Evolutionary conservation across 2,113 vertebrate species (phyloP), one percentile per base, ranked within the genome.

Genomic region (Rhabdornis inornatus): DNA sequence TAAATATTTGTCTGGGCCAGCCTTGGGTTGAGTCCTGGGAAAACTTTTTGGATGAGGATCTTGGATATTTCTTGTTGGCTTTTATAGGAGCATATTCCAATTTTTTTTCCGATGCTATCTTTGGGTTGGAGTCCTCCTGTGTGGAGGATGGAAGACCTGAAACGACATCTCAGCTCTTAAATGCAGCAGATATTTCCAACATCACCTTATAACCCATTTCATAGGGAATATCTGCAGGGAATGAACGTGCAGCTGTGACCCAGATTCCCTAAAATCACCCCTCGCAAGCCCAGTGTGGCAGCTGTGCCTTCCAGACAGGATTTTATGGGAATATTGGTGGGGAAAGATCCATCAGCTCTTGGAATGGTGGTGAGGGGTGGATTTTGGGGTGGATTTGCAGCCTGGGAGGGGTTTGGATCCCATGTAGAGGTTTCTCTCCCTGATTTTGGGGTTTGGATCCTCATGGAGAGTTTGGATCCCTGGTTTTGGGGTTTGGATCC

Each of bases 1-100:
- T 94, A 97, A 95, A 96, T 89, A 96, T 95, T 95, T 95, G 93
- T 94, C 96, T 95, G 94, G 93, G 92, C 93, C 59, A 87, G 90
- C 40, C 80, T 82, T 64, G 53, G 83, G 75, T 11, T 76, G 81
- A 81, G 81, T 89, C 84, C 93, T 95, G 95, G 93, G 95, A 96
- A 96, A 96, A 76, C 57, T 94, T 95, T 80, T 83, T 95, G 96
- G 94, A 84, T 70, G 95, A 74, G 27, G 85, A 20, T 82, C 64
- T 84, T 85, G 80, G 80, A 35, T 74, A 15, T 37, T 83, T 80
- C 76, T 82, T 27, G 39, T 28, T 59, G 40, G 93, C 83, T 93
- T 89, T 92, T 84, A 61, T 47, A 83, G 94, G 50, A 94, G 85
- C 77, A 31, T 57, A 55, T 88, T 92, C 91, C 42, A 19, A 13